Conservation (phyloP, 2,888 invertebrate genomes). For the Lamellibrachia satsuma region DNA sequence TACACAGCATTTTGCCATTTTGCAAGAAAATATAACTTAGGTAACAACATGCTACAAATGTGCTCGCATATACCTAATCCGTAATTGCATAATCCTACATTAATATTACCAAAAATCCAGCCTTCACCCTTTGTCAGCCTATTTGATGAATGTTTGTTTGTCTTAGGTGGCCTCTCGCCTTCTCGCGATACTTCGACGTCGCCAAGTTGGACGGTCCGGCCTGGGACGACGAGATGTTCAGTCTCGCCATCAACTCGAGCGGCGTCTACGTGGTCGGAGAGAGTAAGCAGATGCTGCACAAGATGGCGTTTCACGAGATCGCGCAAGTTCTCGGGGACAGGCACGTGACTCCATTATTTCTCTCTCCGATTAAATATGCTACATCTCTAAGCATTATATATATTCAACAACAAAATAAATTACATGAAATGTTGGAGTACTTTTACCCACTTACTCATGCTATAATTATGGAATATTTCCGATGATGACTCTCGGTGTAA, state of each 20-base stretch:
- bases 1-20: too few relatives aligned
- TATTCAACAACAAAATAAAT: too few relatives aligned
- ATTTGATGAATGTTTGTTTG: background rate
- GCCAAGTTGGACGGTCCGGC: slow-evolving; percentile 29
- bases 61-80: too few relatives aligned
- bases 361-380: background rate
- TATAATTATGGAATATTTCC: too few relatives aligned
- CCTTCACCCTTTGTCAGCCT: background rate
- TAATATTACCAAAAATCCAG: too few relatives aligned
- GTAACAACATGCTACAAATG: too few relatives aligned
- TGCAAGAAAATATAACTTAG: too few relatives aligned
- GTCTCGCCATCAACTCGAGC: slow-evolving; percentile 30
- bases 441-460: too few relatives aligned
- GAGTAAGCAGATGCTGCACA: background rate
- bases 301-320: slow-evolving; percentile 13
- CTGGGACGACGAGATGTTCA: slow-evolving; percentile 26
- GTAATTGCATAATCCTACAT: too few relatives aligned
- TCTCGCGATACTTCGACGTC: slow-evolving; percentile 34
- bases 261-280: slow-evolving; percentile 25
- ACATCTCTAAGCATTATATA: background rate
- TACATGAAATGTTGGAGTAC: too few relatives aligned
- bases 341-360: background rate
- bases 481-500: too few relatives aligned
- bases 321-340: background rate
- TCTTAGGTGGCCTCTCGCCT: slow-evolving; percentile 28